Conservation (phyloP, 2,113 vertebrate species). For the Leucosticte australis region DNA sequence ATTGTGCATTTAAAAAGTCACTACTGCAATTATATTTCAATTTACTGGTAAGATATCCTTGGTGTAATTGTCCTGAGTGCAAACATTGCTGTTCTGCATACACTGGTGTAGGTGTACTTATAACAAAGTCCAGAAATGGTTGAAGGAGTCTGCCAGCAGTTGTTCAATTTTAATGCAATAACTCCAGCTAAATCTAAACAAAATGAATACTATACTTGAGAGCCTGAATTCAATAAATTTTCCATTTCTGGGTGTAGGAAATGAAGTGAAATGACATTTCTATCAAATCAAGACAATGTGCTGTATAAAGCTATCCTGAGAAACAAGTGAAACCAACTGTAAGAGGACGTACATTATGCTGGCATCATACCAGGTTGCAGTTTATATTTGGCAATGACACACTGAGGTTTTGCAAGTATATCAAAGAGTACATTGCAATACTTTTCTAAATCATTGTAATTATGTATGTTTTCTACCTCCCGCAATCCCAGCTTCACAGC, state of each 20-base stretch:
- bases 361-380: background rate
- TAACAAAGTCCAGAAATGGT: background rate
- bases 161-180: background rate
- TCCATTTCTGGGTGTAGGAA: background rate
- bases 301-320: background rate
- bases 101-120: background rate
- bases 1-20: background rate
- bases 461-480: background rate
- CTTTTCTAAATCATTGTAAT: background rate
- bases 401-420: background rate
- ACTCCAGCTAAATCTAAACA: constrained; percentile 25
- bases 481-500: background rate
- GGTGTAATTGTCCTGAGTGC: background rate
- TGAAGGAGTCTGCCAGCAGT: background rate
- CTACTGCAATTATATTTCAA: background rate
- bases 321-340: background rate
- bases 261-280: background rate
- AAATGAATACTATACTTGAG: background rate
- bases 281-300: constrained; percentile 19
- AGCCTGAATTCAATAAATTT: constrained; percentile 24
- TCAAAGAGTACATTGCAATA: background rate
- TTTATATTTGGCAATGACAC: background rate
- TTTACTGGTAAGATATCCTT: background rate
- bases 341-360: background rate
- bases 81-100: background rate